These are phyloP conservation scores for Aphelocoma californica DNA, from an alignment of 2,797 vertebrate species.

Conservation along the genomic window DNA sequence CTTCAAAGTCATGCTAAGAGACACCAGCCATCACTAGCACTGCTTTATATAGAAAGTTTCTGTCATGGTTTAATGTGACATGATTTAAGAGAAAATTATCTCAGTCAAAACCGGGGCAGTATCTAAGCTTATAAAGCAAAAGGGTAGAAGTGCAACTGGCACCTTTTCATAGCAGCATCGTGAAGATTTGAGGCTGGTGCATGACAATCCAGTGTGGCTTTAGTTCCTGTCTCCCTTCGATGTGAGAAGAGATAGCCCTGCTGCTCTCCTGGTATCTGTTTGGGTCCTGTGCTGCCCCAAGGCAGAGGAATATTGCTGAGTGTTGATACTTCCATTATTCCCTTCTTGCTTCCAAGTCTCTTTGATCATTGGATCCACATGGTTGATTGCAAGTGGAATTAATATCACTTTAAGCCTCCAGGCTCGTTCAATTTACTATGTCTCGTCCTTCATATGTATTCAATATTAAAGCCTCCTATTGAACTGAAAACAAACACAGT, in stretches of 20 bases:
- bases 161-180: not conserved
- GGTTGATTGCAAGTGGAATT: slow-evolving; percentile 58
- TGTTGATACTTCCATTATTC: slow-evolving; percentile 60
- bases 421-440: slow-evolving; percentile 39
- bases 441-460: slow-evolving; percentile 52
- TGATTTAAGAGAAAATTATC: not conserved
- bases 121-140: not conserved
- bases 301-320: not conserved
- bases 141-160: not conserved
- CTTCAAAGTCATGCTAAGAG: not conserved
- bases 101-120: not conserved
- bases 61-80: not conserved
- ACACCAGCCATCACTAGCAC: not conserved
- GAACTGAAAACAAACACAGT: slow-evolving; percentile 46
- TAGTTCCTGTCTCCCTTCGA: not conserved
- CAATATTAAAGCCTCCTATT: slow-evolving; percentile 49
- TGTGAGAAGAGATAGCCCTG: not conserved
- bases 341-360: slow-evolving; percentile 33
- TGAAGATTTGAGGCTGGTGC: not conserved
- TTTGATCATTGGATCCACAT: slow-evolving; percentile 64
- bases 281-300: not conserved
- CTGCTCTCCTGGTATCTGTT: slow-evolving; percentile 32
- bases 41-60: not conserved
- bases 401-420: slow-evolving; percentile 46
- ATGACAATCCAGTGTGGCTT: not conserved